Conservation (phyloP, 1,140 invertebrate species). For the Cecropterus lyciades region DNA sequence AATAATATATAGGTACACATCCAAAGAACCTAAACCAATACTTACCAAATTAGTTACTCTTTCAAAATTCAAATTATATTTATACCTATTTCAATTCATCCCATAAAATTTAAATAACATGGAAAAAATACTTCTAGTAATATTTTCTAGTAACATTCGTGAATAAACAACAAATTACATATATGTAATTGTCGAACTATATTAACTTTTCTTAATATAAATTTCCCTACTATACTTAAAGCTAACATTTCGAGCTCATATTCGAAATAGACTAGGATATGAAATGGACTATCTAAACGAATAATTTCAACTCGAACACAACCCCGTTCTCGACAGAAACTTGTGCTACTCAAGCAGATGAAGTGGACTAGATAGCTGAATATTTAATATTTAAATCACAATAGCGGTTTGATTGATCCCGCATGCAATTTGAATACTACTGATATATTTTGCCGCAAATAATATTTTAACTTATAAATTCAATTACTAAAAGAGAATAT, state of each 20-base stretch:
- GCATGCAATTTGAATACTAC: constrained; percentile 3
- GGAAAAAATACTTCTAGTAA: no score
- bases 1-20: no score
- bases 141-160: no score
- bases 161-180: no score
- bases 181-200: no score
- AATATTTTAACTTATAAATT: not conserved
- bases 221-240: not conserved
- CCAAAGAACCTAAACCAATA: no score
- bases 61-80: no score
- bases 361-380: constrained; percentile 7
- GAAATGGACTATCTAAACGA: not conserved
- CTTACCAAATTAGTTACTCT: no score
- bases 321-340: not conserved
- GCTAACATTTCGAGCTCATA: not conserved
- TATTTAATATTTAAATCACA: constrained; percentile 15
- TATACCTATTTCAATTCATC: no score
- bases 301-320: not conserved
- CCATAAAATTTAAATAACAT: no score
- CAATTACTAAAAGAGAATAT: no score
- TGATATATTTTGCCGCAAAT: not conserved
- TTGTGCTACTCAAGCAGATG: constrained; percentile 2
- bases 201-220: no score
- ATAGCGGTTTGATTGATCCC: constrained; percentile 5
- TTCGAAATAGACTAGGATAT: not conserved